Base-by-base conservation (phyloP, 2,888 invertebrate species). In the Tiliacea citrago region DNA sequence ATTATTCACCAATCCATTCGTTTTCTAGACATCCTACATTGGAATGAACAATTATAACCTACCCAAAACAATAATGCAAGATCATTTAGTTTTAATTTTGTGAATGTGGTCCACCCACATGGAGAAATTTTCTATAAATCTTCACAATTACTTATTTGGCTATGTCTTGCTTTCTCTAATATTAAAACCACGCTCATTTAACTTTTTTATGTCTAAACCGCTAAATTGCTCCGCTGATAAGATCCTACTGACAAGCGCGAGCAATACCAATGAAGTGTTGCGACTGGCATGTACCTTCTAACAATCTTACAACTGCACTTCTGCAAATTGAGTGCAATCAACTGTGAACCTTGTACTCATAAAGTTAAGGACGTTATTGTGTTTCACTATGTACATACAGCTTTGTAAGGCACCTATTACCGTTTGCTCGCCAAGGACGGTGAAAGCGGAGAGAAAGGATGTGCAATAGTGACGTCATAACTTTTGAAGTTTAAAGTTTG, bases 371-470 rank as follows among this genome's bases (percentile, higher is more conserved):
- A 82, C 63, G 63, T 60, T 60, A 62, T 79, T 73, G 69, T 65
- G 35, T 84, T 79, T 77, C 21, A 39, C 47, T 60, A 21, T 68
- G 68, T 47, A 73, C 62, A 71, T 81, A 70, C 61, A 81, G 80
- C 78, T 86, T 85, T 74, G 79, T 83, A 83, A 86, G 79, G 83
- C 80, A 82, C 84, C 84, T 88, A 88, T 89, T 90, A 89, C 88
- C 89, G 90, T 89, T 88, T 87, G 89, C 88, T 91, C 86, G 92
- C 91, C 93, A 95, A 95, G 96, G 96, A 95, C 94, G 91, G 95
- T 92, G 96, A 96, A 96, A 96, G 96, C 93, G 85, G 88, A 92
- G 94, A 92, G 95, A 95, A 95, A 95, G 94, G 95, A 94, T 93
- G 91, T 92, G 91, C 90, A 90, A 88, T 87, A 78, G 83, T 92